phyloP scores from a whole-genome alignment of 2,888 invertebrate species.

The Megaustenia siamemsis region DNA sequence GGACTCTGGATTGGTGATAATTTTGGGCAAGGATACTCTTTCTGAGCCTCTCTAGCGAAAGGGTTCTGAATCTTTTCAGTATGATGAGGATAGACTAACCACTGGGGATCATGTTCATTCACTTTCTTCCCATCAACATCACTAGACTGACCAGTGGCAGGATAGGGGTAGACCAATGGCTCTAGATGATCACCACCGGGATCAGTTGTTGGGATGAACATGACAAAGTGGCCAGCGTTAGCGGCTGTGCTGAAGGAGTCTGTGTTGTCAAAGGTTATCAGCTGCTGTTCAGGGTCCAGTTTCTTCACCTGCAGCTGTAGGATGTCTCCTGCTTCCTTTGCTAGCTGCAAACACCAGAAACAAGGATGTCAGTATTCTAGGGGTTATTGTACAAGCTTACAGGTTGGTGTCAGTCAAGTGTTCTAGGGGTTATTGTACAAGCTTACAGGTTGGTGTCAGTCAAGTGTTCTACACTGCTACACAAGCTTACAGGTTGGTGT shows the following conservation, averaged over 20 bases:
- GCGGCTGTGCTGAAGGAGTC: background rate
- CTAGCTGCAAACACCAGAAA: conserved; percentile 29
- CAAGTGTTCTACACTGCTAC: too few relatives aligned
- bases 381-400: too few relatives aligned
- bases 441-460: too few relatives aligned
- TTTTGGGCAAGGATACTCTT: background rate
- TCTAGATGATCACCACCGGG: conserved; percentile 17
- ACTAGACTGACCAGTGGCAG: background rate
- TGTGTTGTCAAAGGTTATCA: conserved; percentile 31
- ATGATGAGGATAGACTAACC: conserved; percentile 37
- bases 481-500: too few relatives aligned
- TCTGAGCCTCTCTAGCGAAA: background rate
- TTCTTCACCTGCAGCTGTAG: conserved; percentile 42
- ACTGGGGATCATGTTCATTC: background rate
- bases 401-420: too few relatives aligned
- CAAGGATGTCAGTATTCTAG: too few relatives aligned
- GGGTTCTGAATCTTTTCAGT: background rate
- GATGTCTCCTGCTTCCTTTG: conserved; percentile 31
- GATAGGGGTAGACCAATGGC: conserved; percentile 44
- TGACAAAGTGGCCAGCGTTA: background rate
- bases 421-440: too few relatives aligned
- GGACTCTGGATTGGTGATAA: background rate
- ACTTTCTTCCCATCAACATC: background rate
- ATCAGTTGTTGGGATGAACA: conserved; percentile 48
- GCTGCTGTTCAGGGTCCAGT: conserved; percentile 5